Evolutionary conservation across 1,140 invertebrate genomes (phyloP).

Genomic region (Camponotus floridanus): DNA sequence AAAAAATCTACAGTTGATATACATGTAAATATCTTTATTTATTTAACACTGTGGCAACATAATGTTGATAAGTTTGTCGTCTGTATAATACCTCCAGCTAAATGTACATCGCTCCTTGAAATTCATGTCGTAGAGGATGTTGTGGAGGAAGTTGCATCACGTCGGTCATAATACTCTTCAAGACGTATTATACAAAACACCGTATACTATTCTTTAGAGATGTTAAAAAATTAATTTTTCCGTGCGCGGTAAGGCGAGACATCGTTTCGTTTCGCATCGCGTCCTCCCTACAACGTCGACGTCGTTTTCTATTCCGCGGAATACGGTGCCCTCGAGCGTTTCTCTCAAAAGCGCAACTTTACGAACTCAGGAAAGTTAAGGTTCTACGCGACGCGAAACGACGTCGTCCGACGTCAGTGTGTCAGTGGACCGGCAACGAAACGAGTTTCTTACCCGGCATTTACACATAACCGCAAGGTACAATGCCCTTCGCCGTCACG

Average conservation of each 20-base stretch:
- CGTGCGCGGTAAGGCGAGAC: conserved; percentile 32
- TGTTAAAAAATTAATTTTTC: conserved; percentile 61
- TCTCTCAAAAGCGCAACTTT: conserved; percentile 63
- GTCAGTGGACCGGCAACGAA: conserved; percentile 76
- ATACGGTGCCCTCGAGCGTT: conserved; percentile 51
- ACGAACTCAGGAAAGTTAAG: conserved; percentile 72
- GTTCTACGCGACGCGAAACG: conserved; percentile 40
- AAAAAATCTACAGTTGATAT: not conserved
- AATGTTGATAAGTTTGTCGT: not conserved
- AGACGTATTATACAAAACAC: conserved; percentile 31
- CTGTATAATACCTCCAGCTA: not conserved
- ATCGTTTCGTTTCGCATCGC: conserved; percentile 39
- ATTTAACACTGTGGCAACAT: not conserved
- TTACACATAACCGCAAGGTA: conserved; percentile 63
- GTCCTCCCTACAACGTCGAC: conserved; percentile 1
- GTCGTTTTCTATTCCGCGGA: conserved; percentile 54
- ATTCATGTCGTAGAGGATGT: not conserved
- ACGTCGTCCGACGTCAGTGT: conserved; percentile 68
- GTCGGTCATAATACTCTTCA: conserved; percentile 38
- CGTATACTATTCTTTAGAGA: conserved; percentile 33
- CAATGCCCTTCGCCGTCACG: conserved; percentile 52
- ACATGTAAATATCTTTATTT: not conserved
- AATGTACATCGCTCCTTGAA: conserved; percentile 21
- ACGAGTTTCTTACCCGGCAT: conserved; percentile 70
- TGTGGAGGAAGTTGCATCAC: conserved; percentile 25